Percentiles rank a stretch among this genome's conserved stretches.
Evolutionary conservation across 2,888 invertebrate species (phyloP).

Genomic region (Andrena hattorfiana): DNA sequence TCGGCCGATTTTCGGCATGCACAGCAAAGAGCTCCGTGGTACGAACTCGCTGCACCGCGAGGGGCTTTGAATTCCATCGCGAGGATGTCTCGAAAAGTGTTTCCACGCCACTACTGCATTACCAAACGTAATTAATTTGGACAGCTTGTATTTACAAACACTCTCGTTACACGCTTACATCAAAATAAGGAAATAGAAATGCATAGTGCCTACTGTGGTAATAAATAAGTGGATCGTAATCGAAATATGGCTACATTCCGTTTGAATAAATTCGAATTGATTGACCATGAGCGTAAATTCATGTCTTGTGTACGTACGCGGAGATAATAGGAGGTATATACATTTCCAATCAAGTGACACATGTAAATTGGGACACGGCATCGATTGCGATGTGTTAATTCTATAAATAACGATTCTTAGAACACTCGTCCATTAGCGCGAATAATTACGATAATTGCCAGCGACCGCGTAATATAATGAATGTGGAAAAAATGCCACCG

Average conservation of each 20-base stretch:
- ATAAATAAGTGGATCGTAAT: no score
- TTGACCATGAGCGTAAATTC: no score
- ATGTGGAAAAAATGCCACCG: conserved; percentile 7
- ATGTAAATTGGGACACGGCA: background rate
- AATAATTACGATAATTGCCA: conserved; percentile 47
- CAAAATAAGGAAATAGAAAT: background rate
- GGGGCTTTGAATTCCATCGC: no score
- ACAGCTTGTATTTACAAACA: background rate
- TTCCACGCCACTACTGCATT: background rate
- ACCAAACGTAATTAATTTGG: background rate
- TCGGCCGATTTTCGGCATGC: conserved; percentile 13
- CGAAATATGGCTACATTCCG: no score
- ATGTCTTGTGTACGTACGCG: no score
- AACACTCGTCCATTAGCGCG: background rate
- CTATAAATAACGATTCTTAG: conserved; percentile 6
- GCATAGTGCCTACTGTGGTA: background rate
- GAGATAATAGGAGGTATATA: background rate
- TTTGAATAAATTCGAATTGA: no score
- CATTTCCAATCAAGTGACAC: conserved; percentile 6
- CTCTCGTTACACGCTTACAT: background rate
- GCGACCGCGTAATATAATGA: background rate
- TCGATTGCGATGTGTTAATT: conserved; percentile 17
- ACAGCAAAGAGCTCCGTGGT: conserved; percentile 9
- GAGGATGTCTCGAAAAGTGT: background rate
- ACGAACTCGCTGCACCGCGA: background rate